Evolutionary conservation across 2,888 invertebrate species (phyloP).

Genomic region (Lydus trimaculatus): DNA sequence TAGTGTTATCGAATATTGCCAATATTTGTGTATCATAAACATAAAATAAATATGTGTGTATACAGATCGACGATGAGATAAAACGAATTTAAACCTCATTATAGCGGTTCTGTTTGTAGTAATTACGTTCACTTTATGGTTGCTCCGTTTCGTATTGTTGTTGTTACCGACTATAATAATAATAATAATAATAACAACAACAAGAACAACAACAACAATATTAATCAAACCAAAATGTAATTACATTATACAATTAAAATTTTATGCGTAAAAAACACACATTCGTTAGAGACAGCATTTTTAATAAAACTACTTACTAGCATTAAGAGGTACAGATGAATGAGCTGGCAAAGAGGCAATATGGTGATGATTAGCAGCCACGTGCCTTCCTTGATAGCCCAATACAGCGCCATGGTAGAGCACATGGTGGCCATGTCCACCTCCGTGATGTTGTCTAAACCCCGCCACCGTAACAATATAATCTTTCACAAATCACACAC

Average conservation of each 20-base stretch:
- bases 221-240: neutral
- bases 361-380: slow-evolving; percentile 54
- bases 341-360: slow-evolving; percentile 49
- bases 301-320: slow-evolving; percentile 53
- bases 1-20: slow-evolving; percentile 4
- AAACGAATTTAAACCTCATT: slow-evolving; percentile 9
- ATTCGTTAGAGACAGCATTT: neutral
- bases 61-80: slow-evolving; percentile 2
- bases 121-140: slow-evolving; percentile 10
- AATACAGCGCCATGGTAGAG: slow-evolving; percentile 57
- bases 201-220: neutral
- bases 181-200: neutral
- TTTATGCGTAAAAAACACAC: neutral
- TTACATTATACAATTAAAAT: slow-evolving; percentile 4
- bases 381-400: slow-evolving; percentile 56
- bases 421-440: slow-evolving; percentile 57
- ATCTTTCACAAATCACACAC: slow-evolving; percentile 42
- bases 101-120: slow-evolving; percentile 8
- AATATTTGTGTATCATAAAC: slow-evolving; percentile 9
- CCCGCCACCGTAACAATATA: slow-evolving; percentile 57
- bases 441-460: slow-evolving; percentile 57
- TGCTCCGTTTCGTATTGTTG: neutral
- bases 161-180: too few relatives aligned
- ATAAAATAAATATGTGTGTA: slow-evolving; percentile 5
- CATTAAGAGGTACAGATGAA: slow-evolving; percentile 57